Evolutionary conservation across 2,888 invertebrate species (phyloP).

Genomic region (Archaeoteleia sp.): DNA sequence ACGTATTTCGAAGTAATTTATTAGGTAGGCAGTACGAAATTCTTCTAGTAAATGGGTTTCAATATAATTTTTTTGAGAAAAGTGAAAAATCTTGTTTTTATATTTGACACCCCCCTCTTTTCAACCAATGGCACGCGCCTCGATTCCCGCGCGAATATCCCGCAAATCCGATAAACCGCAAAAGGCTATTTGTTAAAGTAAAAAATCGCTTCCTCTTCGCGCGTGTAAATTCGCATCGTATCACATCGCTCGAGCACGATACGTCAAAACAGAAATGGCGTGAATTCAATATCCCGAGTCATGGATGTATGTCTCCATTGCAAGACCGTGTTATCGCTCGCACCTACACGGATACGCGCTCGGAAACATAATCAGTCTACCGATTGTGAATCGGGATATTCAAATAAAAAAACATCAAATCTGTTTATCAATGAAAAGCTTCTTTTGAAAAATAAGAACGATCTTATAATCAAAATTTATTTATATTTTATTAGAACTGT

Average conservation of each 20-base stretch:
- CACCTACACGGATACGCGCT: slow-evolving; percentile 22
- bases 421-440: too few relatives aligned
- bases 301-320: slow-evolving; percentile 54
- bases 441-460: too few relatives aligned
- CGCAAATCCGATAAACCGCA: slow-evolving; percentile 68
- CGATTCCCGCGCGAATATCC: slow-evolving; percentile 24
- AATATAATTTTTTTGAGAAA: too few relatives aligned
- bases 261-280: slow-evolving; percentile 73
- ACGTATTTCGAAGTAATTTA: too few relatives aligned
- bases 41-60: too few relatives aligned
- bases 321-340: slow-evolving; percentile 34
- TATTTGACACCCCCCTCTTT: neutral
- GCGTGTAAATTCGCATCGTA: slow-evolving; percentile 55
- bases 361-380: slow-evolving; percentile 37
- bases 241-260: slow-evolving; percentile 64
- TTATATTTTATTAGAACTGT: too few relatives aligned
- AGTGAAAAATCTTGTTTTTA: slow-evolving; percentile 23
- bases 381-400: slow-evolving; percentile 8
- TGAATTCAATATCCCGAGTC: slow-evolving; percentile 74
- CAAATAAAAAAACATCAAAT: slow-evolving; percentile 15
- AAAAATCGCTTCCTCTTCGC: slow-evolving; percentile 70
- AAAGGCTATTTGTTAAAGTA: slow-evolving; percentile 72
- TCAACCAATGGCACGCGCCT: slow-evolving; percentile 31
- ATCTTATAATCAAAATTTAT: too few relatives aligned
- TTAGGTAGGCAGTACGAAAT: too few relatives aligned